Evolutionary conservation across 2,797 vertebrate species (phyloP).

Genomic region (Anolis apletophallus): DNA sequence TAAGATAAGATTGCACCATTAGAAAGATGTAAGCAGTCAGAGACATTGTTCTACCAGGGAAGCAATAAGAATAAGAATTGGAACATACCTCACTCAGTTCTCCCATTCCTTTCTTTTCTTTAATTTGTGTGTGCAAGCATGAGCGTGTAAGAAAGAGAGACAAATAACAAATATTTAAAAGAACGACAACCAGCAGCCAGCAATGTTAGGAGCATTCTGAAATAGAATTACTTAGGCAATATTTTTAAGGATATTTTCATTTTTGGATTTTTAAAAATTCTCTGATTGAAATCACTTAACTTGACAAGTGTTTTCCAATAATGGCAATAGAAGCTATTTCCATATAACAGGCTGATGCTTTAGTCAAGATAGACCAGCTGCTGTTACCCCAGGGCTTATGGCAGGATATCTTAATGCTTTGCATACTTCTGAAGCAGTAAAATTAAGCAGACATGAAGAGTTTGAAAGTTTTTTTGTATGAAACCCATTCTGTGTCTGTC

Average conservation of each 20-base stretch:
- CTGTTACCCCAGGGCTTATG: not conserved
- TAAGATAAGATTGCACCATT: constrained; percentile 30
- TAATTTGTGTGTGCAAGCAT: not conserved
- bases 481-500: too few species aligned
- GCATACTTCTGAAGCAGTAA: not conserved
- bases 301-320: not conserved
- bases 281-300: not conserved
- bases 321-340: not conserved
- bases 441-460: not conserved
- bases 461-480: not conserved
- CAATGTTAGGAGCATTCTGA: not conserved
- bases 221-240: not conserved
- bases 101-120: not conserved
- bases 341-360: not conserved
- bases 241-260: not conserved
- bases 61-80: constrained; percentile 23
- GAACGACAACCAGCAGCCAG: not conserved
- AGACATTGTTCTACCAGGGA: constrained; percentile 36
- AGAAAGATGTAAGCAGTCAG: constrained; percentile 43
- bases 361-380: not conserved
- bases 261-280: not conserved
- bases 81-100: not conserved
- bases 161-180: not conserved
- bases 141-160: not conserved
- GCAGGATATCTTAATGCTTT: not conserved